A percentile compares a stretch with the other conserved stretches of the same genome.
Conservation (phyloP, 2,113 vertebrate species). For the Crotophaga sulcirostris region DNA sequence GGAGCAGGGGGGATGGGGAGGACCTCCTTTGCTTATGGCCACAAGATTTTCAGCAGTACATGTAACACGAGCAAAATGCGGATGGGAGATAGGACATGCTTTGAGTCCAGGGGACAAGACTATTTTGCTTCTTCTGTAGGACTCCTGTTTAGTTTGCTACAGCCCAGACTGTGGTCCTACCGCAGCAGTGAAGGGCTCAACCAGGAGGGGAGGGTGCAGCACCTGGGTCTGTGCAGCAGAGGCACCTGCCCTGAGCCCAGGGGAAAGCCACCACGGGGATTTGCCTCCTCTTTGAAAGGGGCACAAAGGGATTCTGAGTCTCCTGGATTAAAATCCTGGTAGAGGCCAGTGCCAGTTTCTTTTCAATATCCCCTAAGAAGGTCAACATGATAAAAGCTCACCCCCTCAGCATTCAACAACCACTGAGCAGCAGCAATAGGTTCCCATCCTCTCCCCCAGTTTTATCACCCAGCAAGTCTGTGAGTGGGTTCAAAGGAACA, state of each 20-base stretch:
- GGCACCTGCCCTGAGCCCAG: background rate
- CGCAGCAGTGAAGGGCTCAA: background rate
- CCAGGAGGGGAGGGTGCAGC: background rate
- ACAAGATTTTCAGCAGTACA: background rate
- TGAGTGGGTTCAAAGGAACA: slow-evolving; percentile 54
- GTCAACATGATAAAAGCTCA: slow-evolving; percentile 47
- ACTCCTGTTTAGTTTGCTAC: background rate
- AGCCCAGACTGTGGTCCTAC: background rate
- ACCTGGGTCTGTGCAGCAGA: background rate
- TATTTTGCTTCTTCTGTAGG: background rate
- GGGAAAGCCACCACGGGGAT: background rate
- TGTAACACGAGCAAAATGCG: background rate
- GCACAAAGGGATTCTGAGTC: slow-evolving; percentile 20
- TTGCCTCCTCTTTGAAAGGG: slow-evolving; percentile 3
- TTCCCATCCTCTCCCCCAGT: background rate
- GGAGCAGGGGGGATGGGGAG: background rate
- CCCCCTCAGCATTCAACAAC: background rate
- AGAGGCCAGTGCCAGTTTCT: slow-evolving; percentile 51
- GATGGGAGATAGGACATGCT: background rate
- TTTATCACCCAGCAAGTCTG: slow-evolving; percentile 21
- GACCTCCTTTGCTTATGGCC: background rate
- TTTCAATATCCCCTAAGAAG: slow-evolving; percentile 32
- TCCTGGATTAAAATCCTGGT: slow-evolving; percentile 36
- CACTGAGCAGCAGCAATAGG: background rate
- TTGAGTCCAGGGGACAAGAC: background rate